A percentile compares a stretch with the other conserved stretches of the same genome.
Evolutionary conservation across 2,888 invertebrate species (phyloP).

Genomic region (Tetanocera ferruginea): DNA sequence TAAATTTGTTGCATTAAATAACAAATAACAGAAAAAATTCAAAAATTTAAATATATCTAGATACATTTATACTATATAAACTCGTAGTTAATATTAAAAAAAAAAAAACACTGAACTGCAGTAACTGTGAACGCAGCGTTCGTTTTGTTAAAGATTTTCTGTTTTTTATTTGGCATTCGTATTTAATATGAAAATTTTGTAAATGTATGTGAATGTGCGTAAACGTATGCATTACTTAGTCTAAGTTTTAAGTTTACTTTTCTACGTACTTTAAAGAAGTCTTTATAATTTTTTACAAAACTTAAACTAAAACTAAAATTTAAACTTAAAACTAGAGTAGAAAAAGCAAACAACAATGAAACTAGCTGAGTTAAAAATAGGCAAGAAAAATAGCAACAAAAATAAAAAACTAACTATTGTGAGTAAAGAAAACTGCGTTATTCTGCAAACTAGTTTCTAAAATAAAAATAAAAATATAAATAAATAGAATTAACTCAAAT

Average conservation of each 20-base stretch:
- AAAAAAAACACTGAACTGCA: neutral
- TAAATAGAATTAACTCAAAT: neutral
- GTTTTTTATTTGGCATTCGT: neutral
- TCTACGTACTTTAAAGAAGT: conserved; percentile 26
- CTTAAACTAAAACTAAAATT: conserved; percentile 1
- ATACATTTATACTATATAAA: no score
- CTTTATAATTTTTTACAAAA: conserved; percentile 42
- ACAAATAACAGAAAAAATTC: no score
- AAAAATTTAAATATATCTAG: no score
- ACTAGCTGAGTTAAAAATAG: neutral
- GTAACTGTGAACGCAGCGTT: neutral
- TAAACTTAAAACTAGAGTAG: conserved; percentile 5
- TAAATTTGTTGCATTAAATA: no score
- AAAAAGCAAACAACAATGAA: neutral
- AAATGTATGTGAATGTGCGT: neutral
- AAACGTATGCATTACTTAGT: neutral
- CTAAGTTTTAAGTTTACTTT: conserved; percentile 40
- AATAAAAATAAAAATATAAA: neutral
- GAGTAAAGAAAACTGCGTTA: neutral
- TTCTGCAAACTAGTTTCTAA: neutral
- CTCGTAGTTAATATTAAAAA: neutral
- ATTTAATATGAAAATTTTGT: neutral
- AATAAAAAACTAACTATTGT: neutral
- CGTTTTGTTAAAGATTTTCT: neutral
- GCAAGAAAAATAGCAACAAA: neutral